These are phyloP conservation scores for Microcebus jonahi DNA, from an alignment of 2,113 vertebrate genomes.

Conservation along the genomic window DNA sequence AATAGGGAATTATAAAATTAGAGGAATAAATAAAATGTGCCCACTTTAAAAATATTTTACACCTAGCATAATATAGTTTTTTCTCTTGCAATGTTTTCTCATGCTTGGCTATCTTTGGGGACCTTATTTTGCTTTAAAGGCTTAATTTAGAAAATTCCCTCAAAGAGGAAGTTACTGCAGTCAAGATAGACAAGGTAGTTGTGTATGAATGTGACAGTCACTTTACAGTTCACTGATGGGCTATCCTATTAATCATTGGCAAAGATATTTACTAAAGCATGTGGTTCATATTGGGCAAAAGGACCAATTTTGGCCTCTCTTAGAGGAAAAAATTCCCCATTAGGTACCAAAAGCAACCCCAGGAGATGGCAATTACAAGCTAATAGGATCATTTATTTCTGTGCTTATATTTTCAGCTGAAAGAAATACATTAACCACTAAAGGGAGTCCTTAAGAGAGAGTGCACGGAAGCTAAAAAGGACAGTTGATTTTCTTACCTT, in stretches of 20 bases:
- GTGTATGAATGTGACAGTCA: conserved; percentile 21
- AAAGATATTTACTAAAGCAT: conserved; percentile 51
- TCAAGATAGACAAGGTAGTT: not conserved
- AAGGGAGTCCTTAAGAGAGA: not conserved
- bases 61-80: not conserved
- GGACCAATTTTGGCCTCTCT: conserved; percentile 65
- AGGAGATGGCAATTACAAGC: conserved; percentile 67
- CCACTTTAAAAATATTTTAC: conserved; percentile 8
- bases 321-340: conserved; percentile 46
- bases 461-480: not conserved
- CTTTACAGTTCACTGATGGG: not conserved
- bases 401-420: conserved; percentile 68
- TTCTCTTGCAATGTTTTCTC: not conserved
- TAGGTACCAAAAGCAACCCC: conserved; percentile 45
- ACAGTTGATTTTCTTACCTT: conserved; percentile 17
- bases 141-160: conserved; percentile 5
- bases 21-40: conserved; percentile 42
- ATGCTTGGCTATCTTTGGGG: conserved; percentile 15
- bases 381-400: conserved; percentile 72
- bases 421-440: conserved; percentile 69
- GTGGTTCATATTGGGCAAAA: conserved; percentile 25
- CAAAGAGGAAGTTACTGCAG: not conserved
- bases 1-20: not conserved
- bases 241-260: conserved; percentile 21
- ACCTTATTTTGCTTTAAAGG: conserved; percentile 39